Conservation (phyloP, 2,888 invertebrate species). For the Petrolisthes cinctipes region DNA sequence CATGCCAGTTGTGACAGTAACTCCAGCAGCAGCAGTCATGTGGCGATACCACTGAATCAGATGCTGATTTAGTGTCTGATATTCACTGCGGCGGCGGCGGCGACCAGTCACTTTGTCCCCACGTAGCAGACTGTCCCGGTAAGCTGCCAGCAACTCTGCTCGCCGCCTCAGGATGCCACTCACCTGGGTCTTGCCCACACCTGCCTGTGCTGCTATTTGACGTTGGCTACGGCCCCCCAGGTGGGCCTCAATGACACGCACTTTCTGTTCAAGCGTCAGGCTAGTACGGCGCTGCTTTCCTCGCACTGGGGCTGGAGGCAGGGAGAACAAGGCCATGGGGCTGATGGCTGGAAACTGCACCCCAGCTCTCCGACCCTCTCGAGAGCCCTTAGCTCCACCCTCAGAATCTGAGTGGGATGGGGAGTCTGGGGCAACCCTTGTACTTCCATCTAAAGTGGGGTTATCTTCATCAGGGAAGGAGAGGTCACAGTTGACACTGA, state of each 20-base stretch:
- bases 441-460: not conserved
- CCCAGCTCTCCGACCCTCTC: not conserved
- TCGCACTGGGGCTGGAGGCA: slow-evolving; percentile 55
- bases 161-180: slow-evolving; percentile 62
- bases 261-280: slow-evolving; percentile 61
- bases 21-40: slow-evolving; percentile 54
- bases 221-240: slow-evolving; percentile 64
- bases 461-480: slow-evolving; percentile 37
- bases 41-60: slow-evolving; percentile 65
- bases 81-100: slow-evolving; percentile 58
- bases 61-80: slow-evolving; percentile 61
- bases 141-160: slow-evolving; percentile 58
- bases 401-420: not conserved
- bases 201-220: slow-evolving; percentile 61
- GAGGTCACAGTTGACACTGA: slow-evolving; percentile 28
- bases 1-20: slow-evolving; percentile 64
- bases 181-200: slow-evolving; percentile 64
- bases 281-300: slow-evolving; percentile 62
- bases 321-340: slow-evolving; percentile 57
- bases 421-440: not conserved
- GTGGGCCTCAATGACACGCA: slow-evolving; percentile 64
- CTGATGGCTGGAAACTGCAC: slow-evolving; percentile 43
- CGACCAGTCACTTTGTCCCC: slow-evolving; percentile 60
- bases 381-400: not conserved
- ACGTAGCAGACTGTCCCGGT: slow-evolving; percentile 55